Evolutionary conservation across 2,888 invertebrate genomes (phyloP).

Genomic region (Troilus luridus): DNA sequence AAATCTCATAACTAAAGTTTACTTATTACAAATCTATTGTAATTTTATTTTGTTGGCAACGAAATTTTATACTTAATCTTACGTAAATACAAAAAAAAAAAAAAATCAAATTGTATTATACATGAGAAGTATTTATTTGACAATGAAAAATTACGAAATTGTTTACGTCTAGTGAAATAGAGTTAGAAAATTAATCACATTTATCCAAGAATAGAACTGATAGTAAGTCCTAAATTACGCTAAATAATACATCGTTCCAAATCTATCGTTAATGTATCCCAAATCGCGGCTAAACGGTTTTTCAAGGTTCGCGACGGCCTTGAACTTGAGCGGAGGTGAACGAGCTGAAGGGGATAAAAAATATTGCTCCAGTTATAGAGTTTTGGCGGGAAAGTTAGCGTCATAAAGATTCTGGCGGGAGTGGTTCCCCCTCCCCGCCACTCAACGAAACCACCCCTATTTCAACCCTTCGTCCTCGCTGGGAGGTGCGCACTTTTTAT

Average conservation of each 20-base stretch:
- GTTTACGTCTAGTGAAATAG: too few species aligned
- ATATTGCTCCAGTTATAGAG: conserved; percentile 58
- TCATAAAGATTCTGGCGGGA: conserved; percentile 56
- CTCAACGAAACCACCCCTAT: conserved; percentile 25
- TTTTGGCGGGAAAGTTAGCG: conserved; percentile 59
- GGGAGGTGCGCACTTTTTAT: conserved; percentile 27
- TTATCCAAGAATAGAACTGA: too few species aligned
- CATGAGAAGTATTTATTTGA: too few species aligned
- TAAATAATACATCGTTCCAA: background rate
- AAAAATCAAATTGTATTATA: too few species aligned
- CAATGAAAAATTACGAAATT: too few species aligned
- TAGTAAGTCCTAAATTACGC: background rate
- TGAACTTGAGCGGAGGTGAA: conserved; percentile 27
- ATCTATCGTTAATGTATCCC: background rate
- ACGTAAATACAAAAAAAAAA: too few species aligned
- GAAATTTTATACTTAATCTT: too few species aligned
- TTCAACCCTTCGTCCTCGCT: conserved; percentile 5
- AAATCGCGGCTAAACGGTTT: background rate
- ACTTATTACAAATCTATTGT: too few species aligned
- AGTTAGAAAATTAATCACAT: too few species aligned
- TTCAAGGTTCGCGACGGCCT: conserved; percentile 25
- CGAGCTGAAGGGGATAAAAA: conserved; percentile 52
- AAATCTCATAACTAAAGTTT: too few species aligned
- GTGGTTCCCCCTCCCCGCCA: background rate
- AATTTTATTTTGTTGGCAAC: too few species aligned